Conservation (phyloP, 2,888 invertebrate species). For the Papilio demoleus region DNA sequence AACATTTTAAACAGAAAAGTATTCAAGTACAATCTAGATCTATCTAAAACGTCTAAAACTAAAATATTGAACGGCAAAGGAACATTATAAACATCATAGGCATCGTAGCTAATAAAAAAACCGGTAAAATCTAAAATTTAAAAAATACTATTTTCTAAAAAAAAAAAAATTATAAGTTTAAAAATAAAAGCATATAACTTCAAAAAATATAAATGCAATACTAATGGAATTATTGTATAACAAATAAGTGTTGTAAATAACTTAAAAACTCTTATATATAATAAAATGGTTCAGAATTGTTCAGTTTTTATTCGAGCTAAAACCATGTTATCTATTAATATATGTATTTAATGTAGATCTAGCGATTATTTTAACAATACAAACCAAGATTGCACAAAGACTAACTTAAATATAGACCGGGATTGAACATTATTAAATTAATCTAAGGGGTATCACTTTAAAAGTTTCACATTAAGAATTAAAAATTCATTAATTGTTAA, state of each 20-base stretch:
- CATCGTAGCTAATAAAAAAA: constrained; percentile 48
- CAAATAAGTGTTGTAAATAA: constrained; percentile 39
- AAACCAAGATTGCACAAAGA: constrained; percentile 38
- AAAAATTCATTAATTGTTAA: constrained; percentile 13
- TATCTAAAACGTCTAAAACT: constrained; percentile 46
- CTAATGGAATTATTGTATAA: constrained; percentile 40
- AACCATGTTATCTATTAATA: constrained; percentile 31
- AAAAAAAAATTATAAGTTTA: constrained; percentile 58
- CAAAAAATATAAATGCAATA: constrained; percentile 70
- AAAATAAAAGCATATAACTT: constrained; percentile 58
- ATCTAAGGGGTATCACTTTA: constrained; percentile 25
- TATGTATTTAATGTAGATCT: constrained; percentile 28
- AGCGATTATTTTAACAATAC: constrained; percentile 27
- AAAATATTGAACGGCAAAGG: constrained; percentile 49
- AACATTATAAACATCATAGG: constrained; percentile 57
- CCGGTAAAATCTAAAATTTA: constrained; percentile 46
- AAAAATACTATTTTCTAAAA: constrained; percentile 54
- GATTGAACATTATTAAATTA: constrained; percentile 29
- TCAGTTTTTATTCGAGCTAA: constrained; percentile 33
- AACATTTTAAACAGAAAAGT: constrained; percentile 33
- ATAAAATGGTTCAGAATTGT: constrained; percentile 26
- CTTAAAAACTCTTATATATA: constrained; percentile 25
- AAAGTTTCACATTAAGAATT: constrained; percentile 20
- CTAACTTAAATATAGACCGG: constrained; percentile 28
- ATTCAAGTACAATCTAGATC: constrained; percentile 42